Percentiles rank a stretch among this genome's conserved stretches.
Evolutionary conservation across 2,113 vertebrate species (phyloP).

Genomic region (Diphyllodes magnificus): DNA sequence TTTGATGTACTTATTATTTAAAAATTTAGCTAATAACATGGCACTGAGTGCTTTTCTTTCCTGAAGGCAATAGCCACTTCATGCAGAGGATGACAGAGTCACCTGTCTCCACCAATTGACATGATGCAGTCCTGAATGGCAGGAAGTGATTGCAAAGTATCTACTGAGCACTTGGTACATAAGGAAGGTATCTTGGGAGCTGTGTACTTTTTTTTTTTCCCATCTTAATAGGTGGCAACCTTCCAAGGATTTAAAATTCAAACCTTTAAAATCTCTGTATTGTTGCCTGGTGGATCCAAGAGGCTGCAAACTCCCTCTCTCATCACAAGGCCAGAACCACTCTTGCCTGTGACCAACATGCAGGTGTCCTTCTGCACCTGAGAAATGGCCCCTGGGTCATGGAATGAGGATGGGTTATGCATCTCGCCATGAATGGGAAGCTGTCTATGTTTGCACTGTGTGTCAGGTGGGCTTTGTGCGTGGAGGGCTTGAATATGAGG

Average conservation of each 20-base stretch:
- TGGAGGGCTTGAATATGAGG: background rate
- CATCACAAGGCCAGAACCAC: accelerated
- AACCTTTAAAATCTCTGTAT: background rate
- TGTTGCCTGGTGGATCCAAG: background rate
- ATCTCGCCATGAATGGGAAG: accelerated
- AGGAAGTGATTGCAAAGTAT: background rate
- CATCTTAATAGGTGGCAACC: background rate
- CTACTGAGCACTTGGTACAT: background rate
- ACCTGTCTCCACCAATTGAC: background rate
- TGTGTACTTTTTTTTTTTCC: background rate
- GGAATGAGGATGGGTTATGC: background rate
- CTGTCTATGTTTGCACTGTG: background rate
- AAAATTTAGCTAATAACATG: background rate
- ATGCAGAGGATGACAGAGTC: background rate
- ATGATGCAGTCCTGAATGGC: background rate
- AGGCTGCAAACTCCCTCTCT: background rate
- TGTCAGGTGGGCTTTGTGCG: accelerated
- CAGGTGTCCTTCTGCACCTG: background rate
- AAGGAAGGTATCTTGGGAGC: background rate
- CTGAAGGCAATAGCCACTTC: background rate
- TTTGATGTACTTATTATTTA: background rate
- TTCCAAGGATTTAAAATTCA: background rate
- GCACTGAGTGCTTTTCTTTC: background rate
- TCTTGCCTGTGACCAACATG: accelerated
- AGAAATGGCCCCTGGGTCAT: background rate